Base-by-base conservation (phyloP, 2,797 vertebrate genomes). In the Melanotaenia nigrans region DNA sequence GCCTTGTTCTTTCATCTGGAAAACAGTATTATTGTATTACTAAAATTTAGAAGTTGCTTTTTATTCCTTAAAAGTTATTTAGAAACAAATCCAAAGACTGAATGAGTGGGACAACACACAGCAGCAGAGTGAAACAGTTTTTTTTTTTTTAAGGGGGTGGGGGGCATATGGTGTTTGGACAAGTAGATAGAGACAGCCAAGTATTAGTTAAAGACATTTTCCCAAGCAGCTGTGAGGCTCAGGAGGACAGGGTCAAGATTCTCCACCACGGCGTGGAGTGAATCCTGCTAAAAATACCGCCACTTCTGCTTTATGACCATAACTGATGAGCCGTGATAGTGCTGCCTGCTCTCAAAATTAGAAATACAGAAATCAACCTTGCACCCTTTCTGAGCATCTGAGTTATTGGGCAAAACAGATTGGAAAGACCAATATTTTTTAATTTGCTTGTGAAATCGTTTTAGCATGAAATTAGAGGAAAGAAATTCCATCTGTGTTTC, bases 251-350 rank as follows among this genome's bases (percentile, higher is more conserved):
- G 87, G 87, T 92, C 85, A 90, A 86, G 87, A 86, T 82, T 83
- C 79, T 78, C 73, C 64, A 58, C 59, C 75, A 56, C 0, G 1
- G 51, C 73, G 28, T 28, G 28, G 71, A 83, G 70, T 64, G 82
- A 85, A 83, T 84, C 53, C 25, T 0, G 82, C 90, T 89, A 89
- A 87, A 90, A 91, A 91, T 89, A 90, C 75, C 77, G 49, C 11
- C 16, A 1, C 77, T 51, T 68, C 85, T 59, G 76, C 79, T 88
- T 87, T 87, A 87, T 74, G 83, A 86, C 65, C 89, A 82, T 82
- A 86, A 78, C 79, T 79, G 88, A 91, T 88, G 85, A 90, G 87
- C 75, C 71, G 55, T 87, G 88, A 85, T 84, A 45, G 80, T 68
- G 81, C 82, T 49, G 78, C 77, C 81, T 73, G 85, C 83, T 72